Evolutionary conservation across 2,888 invertebrate genomes (phyloP), one percentile per base, ranked within the genome.

Genomic region (Drosophila affinis): DNA sequence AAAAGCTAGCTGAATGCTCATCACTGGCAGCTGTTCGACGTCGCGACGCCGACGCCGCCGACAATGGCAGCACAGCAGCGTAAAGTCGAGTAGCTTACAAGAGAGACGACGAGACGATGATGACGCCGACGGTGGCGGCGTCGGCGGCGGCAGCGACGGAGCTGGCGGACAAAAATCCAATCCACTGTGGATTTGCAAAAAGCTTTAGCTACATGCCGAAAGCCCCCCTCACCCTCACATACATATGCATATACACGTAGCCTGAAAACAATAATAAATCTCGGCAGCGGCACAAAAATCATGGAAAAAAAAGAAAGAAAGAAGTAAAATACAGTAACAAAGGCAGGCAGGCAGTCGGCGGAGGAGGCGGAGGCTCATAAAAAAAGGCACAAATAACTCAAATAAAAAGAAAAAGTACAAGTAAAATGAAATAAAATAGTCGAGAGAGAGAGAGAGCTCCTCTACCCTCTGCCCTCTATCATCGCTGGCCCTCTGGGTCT

Each of bases 261-360:
- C 69, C 69, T 62, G 72, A 84, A 81, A 81, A 81, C 81, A 84
- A 81, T 81, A 81, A 81, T 81, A 81, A 84, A 84, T 84, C 84
- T 81, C 79, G 61, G 75, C 75, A 72, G 77, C 72, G 62, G 63
- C 68, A 61, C 67, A 81, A 72, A 78, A 72, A 81, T 78, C 81
- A 84, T 81, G 81, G 76, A 84, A 77, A 61, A 78, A 59, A 39
- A 39, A 39, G n/a, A 39, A 14, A 39, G 39, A 39, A 14, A 39
- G 39, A 39, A 39, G 39, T n/a, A 76, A 63, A 70, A 59, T 64
- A 74, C 60, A 68, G 78, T 69, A 81, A 83, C 80, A 80, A 80
- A 21, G 21, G 21, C 21, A 83, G 72, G 84, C 79, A 74, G 74
- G 61, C 62, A 9, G 34, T 14, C 39, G n/a, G 39, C 75, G 61